Base-by-base conservation (phyloP, 2,797 vertebrate species). In the Aeoliscus strigatus region DNA sequence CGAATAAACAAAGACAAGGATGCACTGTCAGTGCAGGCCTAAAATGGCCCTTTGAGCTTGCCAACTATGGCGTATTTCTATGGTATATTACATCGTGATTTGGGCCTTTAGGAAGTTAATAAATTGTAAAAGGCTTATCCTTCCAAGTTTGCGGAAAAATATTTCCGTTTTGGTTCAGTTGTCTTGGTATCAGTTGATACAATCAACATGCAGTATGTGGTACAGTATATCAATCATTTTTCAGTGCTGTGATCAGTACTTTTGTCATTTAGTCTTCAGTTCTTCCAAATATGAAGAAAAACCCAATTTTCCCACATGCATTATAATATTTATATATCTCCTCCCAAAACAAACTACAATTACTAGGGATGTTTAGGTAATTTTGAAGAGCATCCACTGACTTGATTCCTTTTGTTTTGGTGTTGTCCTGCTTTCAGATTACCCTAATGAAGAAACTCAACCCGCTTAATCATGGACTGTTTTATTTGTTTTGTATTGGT, bases 21-120 rank as follows among this genome's bases (percentile, higher is more conserved):
- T 82, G 79, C 73, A 70, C 71, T 81, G 82, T 82, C 79, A 82
- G 73, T 49, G 61, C 54, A 78, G 89, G 87, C 88, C 89, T 87
- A 77, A 78, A 83, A 79, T 79, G 88, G 89, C 87, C 84, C 79
- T 81, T 70, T 66, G 74, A 86, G 81, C 72, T 84, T 76, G 65
- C 66, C 73, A 81, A 85, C 60, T 85, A 76, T 90, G 82, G 82
- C 87, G 88, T 88, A 87, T 88, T 88, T 86, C 77, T 81, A 68
- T 73, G 66, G 68, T 70, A 37, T 74, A 46, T 61, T 42, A 50
- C 69, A 53, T 49, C 27, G 46, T 38, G 23, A 33, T 42, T 65
- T 52, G 33, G 41, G 17, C 12, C 30, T 2, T n/a, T 9, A 46
- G 5, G 9, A 13, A 35, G 35, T 18, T 1, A 21, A 6, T 25